These are phyloP conservation scores for Campopleginae sp. DNA, from an alignment of 2,888 invertebrate species.

Conservation along the genomic window DNA sequence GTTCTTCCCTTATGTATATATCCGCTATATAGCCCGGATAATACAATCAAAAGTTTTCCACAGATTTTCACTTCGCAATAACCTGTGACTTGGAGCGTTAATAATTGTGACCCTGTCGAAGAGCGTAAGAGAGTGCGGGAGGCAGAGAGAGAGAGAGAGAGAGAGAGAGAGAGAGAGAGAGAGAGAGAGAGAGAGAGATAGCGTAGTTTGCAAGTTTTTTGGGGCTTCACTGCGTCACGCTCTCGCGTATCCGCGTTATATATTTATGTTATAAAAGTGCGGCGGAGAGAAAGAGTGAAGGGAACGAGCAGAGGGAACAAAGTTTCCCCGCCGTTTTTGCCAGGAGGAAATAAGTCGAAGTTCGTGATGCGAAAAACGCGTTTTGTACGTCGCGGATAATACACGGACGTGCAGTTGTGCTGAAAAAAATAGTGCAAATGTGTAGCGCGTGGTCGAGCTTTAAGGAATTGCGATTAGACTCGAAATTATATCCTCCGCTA, in stretches of 20 bases:
- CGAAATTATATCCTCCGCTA: neutral
- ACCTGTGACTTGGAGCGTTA: constrained; percentile 73
- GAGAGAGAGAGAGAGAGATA: constrained; percentile 6
- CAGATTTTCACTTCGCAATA: constrained; percentile 72
- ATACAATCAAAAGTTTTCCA: constrained; percentile 74
- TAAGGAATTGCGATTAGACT: constrained; percentile 2
- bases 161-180: constrained; percentile 5
- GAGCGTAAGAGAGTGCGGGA: neutral
- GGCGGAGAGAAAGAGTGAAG: neutral
- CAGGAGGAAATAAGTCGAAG: constrained; percentile 34
- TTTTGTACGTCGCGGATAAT: constrained; percentile 11
- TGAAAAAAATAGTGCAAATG: constrained; percentile 9
- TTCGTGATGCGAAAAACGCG: constrained; percentile 50
- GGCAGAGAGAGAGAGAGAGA: constrained; percentile 17
- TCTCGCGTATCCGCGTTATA: constrained; percentile 25
- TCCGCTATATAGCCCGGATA: constrained; percentile 35
- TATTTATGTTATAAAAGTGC: constrained; percentile 18
- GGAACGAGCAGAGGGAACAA: neutral
- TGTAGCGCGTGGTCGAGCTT: constrained; percentile 6
- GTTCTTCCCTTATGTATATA: constrained; percentile 29
- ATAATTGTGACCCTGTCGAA: constrained; percentile 76
- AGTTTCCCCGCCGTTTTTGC: constrained; percentile 39
- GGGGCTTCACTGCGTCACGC: constrained; percentile 24
- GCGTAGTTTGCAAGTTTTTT: constrained; percentile 58
- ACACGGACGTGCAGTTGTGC: neutral